Evolutionary conservation across 2,113 vertebrate genomes (phyloP), one percentile per base, ranked within the genome.

Genomic region (Candoia aspera): DNA sequence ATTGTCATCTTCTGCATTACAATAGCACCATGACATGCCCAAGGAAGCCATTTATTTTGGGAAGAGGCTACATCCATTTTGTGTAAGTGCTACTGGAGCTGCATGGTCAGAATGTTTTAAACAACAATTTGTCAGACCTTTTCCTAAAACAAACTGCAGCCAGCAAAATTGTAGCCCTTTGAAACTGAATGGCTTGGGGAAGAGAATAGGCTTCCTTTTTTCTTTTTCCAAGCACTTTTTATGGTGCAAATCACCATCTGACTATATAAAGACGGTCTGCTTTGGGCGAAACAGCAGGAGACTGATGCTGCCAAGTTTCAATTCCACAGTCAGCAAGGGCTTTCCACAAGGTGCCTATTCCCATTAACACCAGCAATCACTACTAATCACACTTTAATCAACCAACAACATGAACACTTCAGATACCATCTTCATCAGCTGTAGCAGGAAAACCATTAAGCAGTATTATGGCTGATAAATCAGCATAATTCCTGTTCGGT

Each of bases 1-100:
- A 96, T 92, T 90, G 92, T 87, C 88, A 92, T 93, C 92, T 95
- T 94, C 94, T 91, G 92, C 93, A 93, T 94, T 91, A 93, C 93
- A 96, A 91, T 92, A 95, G 33, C 84, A 64, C 6, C 17, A 3
- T 95, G 91, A 85, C 92, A 79, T 88, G 60, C 84, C 57, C 92
- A 94, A 94, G 13, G 92, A 94, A 93, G 94, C 62, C 0, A 0
- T 86, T 94, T 94, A 64, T 59, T 94, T 93, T 89, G 58, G 42
- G 86, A 95, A 93, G 94, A 90, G 92, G 37, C 42, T 6, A 11
- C 3, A 90, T 92, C 92, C 8, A 86, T 93, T 94, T 96, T 93
- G 87, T 92, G 6, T 60, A 89, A 6, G 17, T 91, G 60, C 91
- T 92, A 79, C 64, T 90, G 46, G 86, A 92, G 86, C 26, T 85